Percentiles rank a stretch among this genome's conserved stretches.
These are phyloP conservation scores for Strigamia crassipes DNA, from an alignment of 2,888 invertebrate genomes.

Conservation along the genomic window DNA sequence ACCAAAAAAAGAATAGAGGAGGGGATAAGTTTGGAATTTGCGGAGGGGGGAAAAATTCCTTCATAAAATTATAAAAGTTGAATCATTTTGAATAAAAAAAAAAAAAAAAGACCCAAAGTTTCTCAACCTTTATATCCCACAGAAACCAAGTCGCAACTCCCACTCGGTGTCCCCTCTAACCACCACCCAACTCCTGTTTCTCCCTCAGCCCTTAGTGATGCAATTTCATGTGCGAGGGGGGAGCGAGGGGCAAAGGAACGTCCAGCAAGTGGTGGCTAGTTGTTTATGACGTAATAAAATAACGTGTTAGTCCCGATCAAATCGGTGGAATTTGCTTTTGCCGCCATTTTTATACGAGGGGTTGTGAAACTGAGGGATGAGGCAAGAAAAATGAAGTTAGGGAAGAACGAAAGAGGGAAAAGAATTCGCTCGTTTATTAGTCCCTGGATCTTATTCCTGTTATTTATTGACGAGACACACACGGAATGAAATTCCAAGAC, in stretches of 20 bases:
- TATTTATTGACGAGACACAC: constrained; percentile 42
- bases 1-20: constrained; percentile 31
- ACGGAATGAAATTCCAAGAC: constrained; percentile 34
- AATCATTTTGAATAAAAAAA: background rate
- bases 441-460: constrained; percentile 35
- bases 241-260: background rate
- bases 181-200: background rate
- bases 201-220: constrained; percentile 14
- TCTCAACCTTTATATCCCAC: background rate
- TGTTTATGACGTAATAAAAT: constrained; percentile 41
- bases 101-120: background rate
- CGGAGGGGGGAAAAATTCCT: constrained; percentile 18
- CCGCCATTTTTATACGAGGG: constrained; percentile 23
- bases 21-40: constrained; percentile 26
- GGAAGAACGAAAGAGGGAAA: background rate
- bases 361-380: constrained; percentile 1
- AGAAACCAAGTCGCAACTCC: background rate
- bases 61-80: constrained; percentile 11
- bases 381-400: background rate
- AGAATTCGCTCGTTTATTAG: constrained; percentile 38
- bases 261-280: constrained; percentile 38
- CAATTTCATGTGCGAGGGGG: background rate
- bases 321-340: constrained; percentile 23
- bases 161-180: background rate
- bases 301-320: constrained; percentile 6